Conservation (phyloP, 2,797 vertebrate species). For the Rhinogobio ventralis region DNA sequence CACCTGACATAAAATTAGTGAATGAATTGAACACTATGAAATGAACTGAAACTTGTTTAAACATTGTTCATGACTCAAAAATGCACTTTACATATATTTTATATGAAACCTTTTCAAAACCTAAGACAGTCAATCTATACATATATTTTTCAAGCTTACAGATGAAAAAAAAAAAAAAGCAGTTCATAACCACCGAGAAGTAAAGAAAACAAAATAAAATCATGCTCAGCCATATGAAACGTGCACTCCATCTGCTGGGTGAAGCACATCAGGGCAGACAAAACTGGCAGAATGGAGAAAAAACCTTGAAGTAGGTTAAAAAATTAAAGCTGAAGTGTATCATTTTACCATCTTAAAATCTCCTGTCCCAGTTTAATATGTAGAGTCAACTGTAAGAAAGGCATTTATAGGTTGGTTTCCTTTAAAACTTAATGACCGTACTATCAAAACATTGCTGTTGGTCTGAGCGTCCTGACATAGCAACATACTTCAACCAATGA, state of each 20-base stretch:
- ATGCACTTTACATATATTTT: too few species aligned
- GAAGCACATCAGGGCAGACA: not conserved
- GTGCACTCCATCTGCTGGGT: constrained; percentile 51
- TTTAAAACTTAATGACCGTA: not conserved
- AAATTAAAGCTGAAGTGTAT: not conserved
- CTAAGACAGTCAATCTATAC: too few species aligned
- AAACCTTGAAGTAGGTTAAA: not conserved
- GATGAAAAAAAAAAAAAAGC: not conserved
- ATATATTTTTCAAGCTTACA: constrained; percentile 1
- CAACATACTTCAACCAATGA: not conserved
- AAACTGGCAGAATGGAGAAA: not conserved
- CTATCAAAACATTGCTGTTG: not conserved
- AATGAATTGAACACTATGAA: too few species aligned
- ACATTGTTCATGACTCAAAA: too few species aligned
- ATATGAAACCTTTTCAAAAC: too few species aligned
- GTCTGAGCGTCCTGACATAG: not conserved
- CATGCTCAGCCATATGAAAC: constrained; percentile 1
- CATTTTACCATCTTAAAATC: not conserved
- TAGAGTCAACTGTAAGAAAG: not conserved
- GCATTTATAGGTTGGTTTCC: too few species aligned
- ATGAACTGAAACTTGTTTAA: too few species aligned
- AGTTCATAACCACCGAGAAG: not conserved
- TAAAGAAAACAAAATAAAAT: not conserved
- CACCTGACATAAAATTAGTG: too few species aligned
- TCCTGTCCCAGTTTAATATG: not conserved